phyloP scores from a whole-genome alignment of 1,140 invertebrate species.

The Sweltsa coloradensis region DNA sequence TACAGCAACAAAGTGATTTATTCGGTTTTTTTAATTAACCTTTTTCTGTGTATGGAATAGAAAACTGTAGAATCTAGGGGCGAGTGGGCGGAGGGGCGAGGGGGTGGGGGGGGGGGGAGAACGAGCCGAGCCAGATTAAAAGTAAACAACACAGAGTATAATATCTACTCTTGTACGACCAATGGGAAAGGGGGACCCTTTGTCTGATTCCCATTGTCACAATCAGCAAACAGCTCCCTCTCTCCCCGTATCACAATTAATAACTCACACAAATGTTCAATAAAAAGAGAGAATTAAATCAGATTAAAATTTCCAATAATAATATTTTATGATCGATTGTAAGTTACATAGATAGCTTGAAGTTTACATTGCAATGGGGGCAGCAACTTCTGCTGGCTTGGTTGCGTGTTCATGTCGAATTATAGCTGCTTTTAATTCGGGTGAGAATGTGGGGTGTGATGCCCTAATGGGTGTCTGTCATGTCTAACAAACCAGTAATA shows the following conservation, averaged over 20 bases:
- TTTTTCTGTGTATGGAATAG: constrained; percentile 2
- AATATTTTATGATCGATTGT: no score
- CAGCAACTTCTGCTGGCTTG: no score
- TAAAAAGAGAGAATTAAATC: constrained; percentile 4
- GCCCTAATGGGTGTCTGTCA: no score
- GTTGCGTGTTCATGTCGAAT: no score
- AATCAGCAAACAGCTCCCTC: constrained; percentile 1
- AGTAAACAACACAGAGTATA: constrained; percentile 2
- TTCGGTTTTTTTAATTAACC: constrained; percentile 7
- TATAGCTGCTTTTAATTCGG: no score
- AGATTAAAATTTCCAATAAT: no score
- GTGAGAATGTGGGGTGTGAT: no score
- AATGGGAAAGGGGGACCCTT: background rate
- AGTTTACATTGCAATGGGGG: no score
- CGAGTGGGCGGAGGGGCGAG: constrained; percentile 1
- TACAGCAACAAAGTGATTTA: constrained; percentile 6
- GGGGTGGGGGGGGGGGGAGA: background rate
- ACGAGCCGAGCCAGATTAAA: constrained; percentile 2
- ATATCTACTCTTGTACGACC: background rate
- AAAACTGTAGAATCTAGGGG: no score
- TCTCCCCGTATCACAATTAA: background rate
- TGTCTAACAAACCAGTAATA: no score
- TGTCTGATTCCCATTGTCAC: constrained; percentile 1
- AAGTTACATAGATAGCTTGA: no score
- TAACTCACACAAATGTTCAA: constrained; percentile 1